Evolutionary conservation across 2,888 invertebrate species (phyloP), one percentile per base, ranked within the genome.

Genomic region (Hoplodrina blanda): DNA sequence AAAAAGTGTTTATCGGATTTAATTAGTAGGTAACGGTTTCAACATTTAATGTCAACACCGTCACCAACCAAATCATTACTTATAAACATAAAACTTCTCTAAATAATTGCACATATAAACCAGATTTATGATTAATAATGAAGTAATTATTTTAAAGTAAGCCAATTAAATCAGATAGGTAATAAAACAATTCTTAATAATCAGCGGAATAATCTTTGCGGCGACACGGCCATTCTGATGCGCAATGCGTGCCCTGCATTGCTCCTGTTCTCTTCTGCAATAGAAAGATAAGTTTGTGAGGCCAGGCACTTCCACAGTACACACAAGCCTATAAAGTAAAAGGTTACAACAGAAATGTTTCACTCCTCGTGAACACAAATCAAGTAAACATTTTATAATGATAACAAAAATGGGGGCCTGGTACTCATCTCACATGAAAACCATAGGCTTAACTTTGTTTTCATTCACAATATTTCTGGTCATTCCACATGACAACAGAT

Each of bases 211-310:
- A 30, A 30, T 30, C 54, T 49, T 59, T 56, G 73, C 73, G 79
- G 69, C 79, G 74, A 76, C 52, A 78, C 80, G 82, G 78, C 79
- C 76, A 76, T 80, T 54, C 78, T 80, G 81, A 65, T 44, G 62
- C 73, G 67, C 73, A 65, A 79, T 80, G 80, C 80, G 82, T 56
- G 82, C 78, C 71, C 78, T 76, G 78, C 76, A 76, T 74, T 64
- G 74, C 68, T 61, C 52, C 8, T 2, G 30, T 15, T 56, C 3
- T 41, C 56, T 57, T 37, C 55, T 55, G 55, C 3, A 55, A 55
- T 55, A 33, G 37, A 55, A 11, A 55, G 8, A 37, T 55, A 55
- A 55, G 5, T 33, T 55, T 55, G 10, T 55, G 55, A 37, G 55
- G 55, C 55, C n/a, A 55, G 55, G 55, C 33, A 55, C 55, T 55